Percentiles rank a stretch among this genome's conserved stretches.
Conservation (phyloP, 1,140 invertebrate genomes). For the Drosophila orena region DNA sequence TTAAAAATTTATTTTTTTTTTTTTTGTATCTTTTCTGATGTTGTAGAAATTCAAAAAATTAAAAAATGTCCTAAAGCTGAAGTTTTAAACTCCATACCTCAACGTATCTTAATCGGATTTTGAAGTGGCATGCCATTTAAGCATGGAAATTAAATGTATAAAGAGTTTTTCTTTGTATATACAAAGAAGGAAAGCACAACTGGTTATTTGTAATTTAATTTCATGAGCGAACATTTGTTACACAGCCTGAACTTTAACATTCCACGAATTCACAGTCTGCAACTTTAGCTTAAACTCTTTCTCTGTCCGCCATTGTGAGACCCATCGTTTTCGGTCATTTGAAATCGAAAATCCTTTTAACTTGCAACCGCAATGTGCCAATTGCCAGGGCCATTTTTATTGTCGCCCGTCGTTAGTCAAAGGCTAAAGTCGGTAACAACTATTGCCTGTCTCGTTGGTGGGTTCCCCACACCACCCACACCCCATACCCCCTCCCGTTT, state of each 20-base stretch:
- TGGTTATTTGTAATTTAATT: background rate
- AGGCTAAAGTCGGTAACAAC: constrained; percentile 59
- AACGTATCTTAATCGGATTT: no score
- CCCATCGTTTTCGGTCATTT: constrained; percentile 43
- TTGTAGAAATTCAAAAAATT: no score
- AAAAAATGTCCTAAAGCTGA: no score
- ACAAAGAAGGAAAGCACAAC: background rate
- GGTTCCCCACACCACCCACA: background rate
- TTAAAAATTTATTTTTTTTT: no score
- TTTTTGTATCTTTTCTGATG: no score
- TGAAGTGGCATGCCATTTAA: no score
- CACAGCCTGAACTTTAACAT: constrained; percentile 6
- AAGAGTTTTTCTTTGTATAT: no score
- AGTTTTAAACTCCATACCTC: no score
- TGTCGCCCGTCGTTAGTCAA: constrained; percentile 75
- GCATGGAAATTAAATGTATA: no score
- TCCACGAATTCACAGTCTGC: background rate
- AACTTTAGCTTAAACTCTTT: background rate
- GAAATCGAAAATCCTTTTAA: constrained; percentile 72
- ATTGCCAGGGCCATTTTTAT: constrained; percentile 74
- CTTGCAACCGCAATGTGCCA: constrained; percentile 76
- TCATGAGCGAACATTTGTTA: background rate
- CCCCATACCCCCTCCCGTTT: background rate
- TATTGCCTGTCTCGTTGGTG: constrained; percentile 57
- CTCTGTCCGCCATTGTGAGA: no score